A percentile compares a stretch with the other conserved stretches of the same genome.
Conservation (phyloP, 2,888 invertebrate genomes). For the Lasioglossum leucozonium region DNA sequence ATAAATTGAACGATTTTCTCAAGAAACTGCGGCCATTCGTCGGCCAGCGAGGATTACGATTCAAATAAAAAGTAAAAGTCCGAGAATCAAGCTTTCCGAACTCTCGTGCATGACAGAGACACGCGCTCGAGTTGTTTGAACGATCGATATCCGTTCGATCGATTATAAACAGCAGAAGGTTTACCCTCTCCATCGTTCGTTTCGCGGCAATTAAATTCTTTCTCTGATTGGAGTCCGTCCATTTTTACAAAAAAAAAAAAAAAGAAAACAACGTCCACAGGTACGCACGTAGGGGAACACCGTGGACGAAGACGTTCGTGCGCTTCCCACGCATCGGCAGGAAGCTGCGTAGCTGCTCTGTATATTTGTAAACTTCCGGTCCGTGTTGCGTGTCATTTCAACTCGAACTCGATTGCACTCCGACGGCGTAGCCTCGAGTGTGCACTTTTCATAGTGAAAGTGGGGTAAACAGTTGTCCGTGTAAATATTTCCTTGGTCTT, state of each 20-base stretch:
- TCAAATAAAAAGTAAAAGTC: neutral
- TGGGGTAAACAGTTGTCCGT: neutral
- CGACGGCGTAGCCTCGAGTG: neutral
- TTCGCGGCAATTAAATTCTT: slow-evolving; percentile 36
- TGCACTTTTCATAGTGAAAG: neutral
- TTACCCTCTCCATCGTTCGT: neutral
- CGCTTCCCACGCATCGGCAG: slow-evolving; percentile 62
- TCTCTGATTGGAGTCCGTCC: slow-evolving; percentile 1
- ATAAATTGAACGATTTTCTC: neutral
- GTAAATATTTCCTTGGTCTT: neutral
- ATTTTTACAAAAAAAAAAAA: too few relatives aligned
- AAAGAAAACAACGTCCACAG: neutral
- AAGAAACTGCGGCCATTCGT: neutral
- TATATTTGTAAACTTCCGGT: slow-evolving; percentile 47
- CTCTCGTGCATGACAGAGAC: neutral
- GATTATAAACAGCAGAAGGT: neutral
- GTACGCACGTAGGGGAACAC: neutral
- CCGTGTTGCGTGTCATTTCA: slow-evolving; percentile 1
- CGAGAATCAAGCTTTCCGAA: neutral
- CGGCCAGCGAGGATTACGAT: neutral
- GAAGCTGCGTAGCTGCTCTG: slow-evolving; percentile 38
- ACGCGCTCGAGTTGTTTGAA: neutral
- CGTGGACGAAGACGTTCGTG: slow-evolving; percentile 51
- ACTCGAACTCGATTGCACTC: neutral
- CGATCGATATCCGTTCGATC: slow-evolving; percentile 35